Evolutionary conservation across 2,797 vertebrate species (phyloP).

Genomic region (Schizothorax lantsangensis): DNA sequence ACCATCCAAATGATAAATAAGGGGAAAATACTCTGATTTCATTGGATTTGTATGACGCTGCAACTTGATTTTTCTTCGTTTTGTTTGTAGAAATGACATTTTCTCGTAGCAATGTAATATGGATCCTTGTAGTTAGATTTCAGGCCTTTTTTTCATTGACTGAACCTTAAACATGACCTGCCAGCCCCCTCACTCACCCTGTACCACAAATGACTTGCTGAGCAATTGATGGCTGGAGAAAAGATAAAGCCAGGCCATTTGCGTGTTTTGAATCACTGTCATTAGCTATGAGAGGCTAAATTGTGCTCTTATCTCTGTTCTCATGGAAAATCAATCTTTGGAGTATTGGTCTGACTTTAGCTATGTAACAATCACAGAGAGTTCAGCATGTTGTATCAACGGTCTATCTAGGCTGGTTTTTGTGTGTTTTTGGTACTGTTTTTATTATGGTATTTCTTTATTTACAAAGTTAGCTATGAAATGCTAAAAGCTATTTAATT

Average conservation of each 20-base stretch:
- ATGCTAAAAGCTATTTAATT: conserved; percentile 3
- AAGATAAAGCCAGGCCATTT: conserved; percentile 25
- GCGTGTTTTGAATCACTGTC: conserved; percentile 27
- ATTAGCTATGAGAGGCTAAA: conserved; percentile 26
- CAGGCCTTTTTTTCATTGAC: background rate
- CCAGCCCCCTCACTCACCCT: background rate
- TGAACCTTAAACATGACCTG: conserved; percentile 1
- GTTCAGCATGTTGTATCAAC: background rate
- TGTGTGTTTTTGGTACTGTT: background rate
- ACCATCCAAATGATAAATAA: background rate
- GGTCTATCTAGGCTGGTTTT: background rate
- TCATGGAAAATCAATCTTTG: conserved; percentile 18
- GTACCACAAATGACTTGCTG: background rate
- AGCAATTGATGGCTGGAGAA: background rate
- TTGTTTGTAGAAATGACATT: background rate
- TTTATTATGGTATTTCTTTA: background rate
- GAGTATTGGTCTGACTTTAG: background rate
- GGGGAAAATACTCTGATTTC: background rate
- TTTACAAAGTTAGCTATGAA: background rate
- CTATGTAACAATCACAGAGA: background rate
- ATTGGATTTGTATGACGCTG: background rate
- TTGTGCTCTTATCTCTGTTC: conserved; percentile 10
- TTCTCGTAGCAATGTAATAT: conserved; percentile 12
- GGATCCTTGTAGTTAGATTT: background rate
- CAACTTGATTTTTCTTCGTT: background rate